Conservation (phyloP, 2,113 vertebrate genomes). For the Collichthys lucidus region DNA sequence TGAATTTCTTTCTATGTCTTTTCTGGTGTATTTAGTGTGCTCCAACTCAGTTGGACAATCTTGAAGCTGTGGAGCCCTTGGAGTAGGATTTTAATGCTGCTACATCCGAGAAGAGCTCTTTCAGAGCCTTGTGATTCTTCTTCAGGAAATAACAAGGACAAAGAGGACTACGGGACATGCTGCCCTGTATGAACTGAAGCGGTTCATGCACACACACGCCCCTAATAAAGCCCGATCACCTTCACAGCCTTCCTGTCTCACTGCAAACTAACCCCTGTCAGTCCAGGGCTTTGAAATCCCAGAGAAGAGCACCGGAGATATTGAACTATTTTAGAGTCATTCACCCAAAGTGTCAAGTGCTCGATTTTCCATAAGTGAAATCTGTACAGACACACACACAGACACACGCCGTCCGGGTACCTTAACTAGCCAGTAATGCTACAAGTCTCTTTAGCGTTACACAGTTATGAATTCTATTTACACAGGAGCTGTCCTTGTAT, state of each 20-base stretch:
- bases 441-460: slow-evolving; percentile 37
- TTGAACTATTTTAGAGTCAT: slow-evolving; percentile 25
- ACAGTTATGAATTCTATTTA: slow-evolving; percentile 40
- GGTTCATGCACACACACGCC: slow-evolving; percentile 47
- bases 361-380: slow-evolving; percentile 21
- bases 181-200: slow-evolving; percentile 33
- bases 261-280: slow-evolving; percentile 19
- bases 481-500: slow-evolving; percentile 39
- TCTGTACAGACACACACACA: slow-evolving; percentile 56
- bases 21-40: slow-evolving; percentile 26
- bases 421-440: slow-evolving; percentile 51
- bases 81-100: slow-evolving; percentile 66
- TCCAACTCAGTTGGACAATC: slow-evolving; percentile 46
- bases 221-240: slow-evolving; percentile 44
- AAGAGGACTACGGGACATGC: slow-evolving; percentile 29
- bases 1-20: slow-evolving; percentile 5
- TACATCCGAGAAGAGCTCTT: slow-evolving; percentile 35
- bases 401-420: slow-evolving; percentile 41
- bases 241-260: slow-evolving; percentile 61
- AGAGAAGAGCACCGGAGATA: slow-evolving; percentile 26
- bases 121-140: slow-evolving; percentile 15
- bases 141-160: slow-evolving; percentile 56
- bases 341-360: slow-evolving; percentile 45
- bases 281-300: slow-evolving; percentile 39
- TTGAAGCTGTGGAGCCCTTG: slow-evolving; percentile 45